Percentiles rank a stretch among this genome's conserved stretches.
Evolutionary conservation across 2,113 vertebrate species (phyloP).

Genomic region (Galemys pyrenaicus): DNA sequence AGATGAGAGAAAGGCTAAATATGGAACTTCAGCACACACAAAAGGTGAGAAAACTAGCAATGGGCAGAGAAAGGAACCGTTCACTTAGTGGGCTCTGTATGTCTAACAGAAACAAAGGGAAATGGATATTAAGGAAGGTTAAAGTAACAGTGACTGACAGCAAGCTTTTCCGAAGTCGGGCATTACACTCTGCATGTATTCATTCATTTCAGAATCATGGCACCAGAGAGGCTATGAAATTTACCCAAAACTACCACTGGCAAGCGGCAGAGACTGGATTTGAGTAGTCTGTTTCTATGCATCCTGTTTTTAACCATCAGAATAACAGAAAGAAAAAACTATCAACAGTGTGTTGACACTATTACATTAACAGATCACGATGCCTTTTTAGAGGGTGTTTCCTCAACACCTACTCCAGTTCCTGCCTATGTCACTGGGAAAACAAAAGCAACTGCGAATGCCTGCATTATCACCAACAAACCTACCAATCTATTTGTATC

Average conservation of each 20-base stretch:
- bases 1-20: background rate
- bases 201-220: background rate
- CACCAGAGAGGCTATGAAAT: background rate
- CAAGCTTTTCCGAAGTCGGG: background rate
- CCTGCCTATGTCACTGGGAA: background rate
- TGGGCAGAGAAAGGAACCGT: too few relatives aligned
- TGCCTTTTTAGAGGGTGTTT: too few relatives aligned
- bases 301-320: background rate
- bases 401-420: too few relatives aligned
- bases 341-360: background rate
- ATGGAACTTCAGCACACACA: background rate
- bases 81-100: too few relatives aligned
- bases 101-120: background rate
- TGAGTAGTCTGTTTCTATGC: background rate
- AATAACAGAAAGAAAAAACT: background rate
- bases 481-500: background rate
- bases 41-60: background rate
- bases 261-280: background rate
- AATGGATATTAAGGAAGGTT: background rate
- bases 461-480: background rate
- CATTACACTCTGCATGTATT: background rate
- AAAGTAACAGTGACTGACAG: background rate
- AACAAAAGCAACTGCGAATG: constrained; percentile 7
- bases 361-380: too few relatives aligned
- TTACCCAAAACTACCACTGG: background rate